Conservation (phyloP, 2,888 invertebrate genomes). For the Lasioglossum lativentre region DNA sequence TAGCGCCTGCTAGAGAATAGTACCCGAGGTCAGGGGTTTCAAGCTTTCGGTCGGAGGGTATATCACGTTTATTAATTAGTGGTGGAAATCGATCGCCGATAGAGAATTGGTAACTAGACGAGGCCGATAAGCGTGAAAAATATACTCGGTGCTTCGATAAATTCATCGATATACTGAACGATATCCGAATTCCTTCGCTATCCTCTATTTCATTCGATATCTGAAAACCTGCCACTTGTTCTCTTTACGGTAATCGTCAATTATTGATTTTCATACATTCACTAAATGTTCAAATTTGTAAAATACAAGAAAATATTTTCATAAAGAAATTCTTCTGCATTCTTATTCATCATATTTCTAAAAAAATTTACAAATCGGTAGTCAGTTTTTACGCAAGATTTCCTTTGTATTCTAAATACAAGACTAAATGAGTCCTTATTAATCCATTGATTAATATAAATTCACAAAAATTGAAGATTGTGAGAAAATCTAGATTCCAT, state of each 20-base stretch:
- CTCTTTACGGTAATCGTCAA: neutral
- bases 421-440: too few species aligned
- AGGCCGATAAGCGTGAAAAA: neutral
- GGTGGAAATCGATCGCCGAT: conserved; percentile 1
- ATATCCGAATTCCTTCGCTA: neutral
- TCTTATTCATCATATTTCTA: too few species aligned
- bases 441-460: too few species aligned
- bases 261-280: neutral
- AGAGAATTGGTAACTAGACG: neutral
- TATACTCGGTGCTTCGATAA: neutral
- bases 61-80: conserved; percentile 10
- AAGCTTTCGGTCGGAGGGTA: neutral
- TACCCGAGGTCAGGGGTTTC: conserved; percentile 20
- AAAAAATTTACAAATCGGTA: too few species aligned
- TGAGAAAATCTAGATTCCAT: too few species aligned
- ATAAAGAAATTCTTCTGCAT: too few species aligned
- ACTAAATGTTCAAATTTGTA: neutral
- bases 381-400: too few species aligned
- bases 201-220: neutral
- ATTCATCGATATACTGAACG: neutral
- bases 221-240: neutral
- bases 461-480: too few species aligned
- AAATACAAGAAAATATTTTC: too few species aligned
- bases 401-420: too few species aligned
- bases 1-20: conserved; percentile 11